phyloP scores from a whole-genome alignment of 1,140 invertebrate species.

The Platorchestia sp. region DNA sequence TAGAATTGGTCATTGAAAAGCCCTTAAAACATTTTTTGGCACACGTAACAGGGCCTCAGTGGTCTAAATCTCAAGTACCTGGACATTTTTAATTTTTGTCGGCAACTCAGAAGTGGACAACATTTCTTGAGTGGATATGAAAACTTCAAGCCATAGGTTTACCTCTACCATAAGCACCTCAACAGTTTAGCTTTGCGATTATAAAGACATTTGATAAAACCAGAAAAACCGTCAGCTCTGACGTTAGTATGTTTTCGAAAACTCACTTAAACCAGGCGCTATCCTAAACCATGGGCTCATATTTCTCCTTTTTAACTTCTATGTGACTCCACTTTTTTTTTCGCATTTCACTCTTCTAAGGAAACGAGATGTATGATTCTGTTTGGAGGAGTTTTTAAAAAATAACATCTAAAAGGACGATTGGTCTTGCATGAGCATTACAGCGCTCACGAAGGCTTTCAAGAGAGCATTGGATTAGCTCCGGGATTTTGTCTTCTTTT shows the following conservation, averaged over 20 bases:
- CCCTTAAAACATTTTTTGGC: background rate
- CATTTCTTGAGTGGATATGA: background rate
- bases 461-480: background rate
- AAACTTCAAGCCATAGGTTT: background rate
- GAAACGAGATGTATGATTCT: background rate
- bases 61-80: too few relatives aligned
- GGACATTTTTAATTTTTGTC: too few relatives aligned
- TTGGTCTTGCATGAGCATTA: background rate
- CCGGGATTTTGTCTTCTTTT: background rate
- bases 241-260: too few relatives aligned
- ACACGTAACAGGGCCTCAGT: background rate
- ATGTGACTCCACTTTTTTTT: background rate
- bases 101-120: too few relatives aligned
- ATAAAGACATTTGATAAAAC: background rate
- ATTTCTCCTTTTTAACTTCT: background rate
- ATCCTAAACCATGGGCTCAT: background rate
- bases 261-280: background rate
- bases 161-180: background rate
- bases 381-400: background rate
- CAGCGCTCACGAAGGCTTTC: background rate
- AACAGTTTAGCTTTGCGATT: background rate
- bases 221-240: background rate
- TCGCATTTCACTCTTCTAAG: background rate
- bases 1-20: background rate
- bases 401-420: background rate